These are phyloP conservation scores for Euclidia mi DNA, from an alignment of 2,888 invertebrate genomes.

Conservation along the genomic window DNA sequence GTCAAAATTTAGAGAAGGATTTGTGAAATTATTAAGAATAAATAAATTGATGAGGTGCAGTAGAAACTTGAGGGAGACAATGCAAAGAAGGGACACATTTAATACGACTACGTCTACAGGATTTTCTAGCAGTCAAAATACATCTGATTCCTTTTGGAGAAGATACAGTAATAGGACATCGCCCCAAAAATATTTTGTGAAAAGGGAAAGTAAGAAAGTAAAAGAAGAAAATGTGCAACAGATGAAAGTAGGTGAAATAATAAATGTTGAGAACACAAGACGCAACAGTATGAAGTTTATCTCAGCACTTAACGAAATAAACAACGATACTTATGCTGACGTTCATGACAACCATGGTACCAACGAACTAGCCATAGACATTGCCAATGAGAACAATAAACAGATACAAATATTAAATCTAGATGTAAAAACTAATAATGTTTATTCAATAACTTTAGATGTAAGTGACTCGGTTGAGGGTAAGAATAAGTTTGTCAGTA, in stretches of 20 bases:
- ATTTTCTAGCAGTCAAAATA: conserved; percentile 89
- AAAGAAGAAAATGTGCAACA: conserved; percentile 76
- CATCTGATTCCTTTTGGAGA: conserved; percentile 91
- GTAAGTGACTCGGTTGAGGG: conserved; percentile 76
- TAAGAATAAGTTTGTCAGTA: conserved; percentile 82
- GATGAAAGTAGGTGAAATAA: conserved; percentile 82
- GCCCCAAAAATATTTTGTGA: conserved; percentile 78
- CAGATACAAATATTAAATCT: conserved; percentile 88
- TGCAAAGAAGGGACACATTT: conserved; percentile 92
- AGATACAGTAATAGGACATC: conserved; percentile 89
- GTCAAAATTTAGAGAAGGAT: conserved; percentile 96
- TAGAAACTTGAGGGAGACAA: conserved; percentile 83
- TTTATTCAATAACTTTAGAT: conserved; percentile 87
- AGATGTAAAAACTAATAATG: conserved; percentile 87
- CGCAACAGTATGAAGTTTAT: conserved; percentile 87
- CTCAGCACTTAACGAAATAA: conserved; percentile 78
- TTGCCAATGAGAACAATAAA: conserved; percentile 83
- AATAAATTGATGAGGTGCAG: conserved; percentile 84
- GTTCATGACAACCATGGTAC: conserved; percentile 65
- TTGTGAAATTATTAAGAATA: conserved; percentile 91
- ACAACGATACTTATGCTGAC: conserved; percentile 68
- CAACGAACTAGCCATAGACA: conserved; percentile 60
- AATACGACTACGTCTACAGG: conserved; percentile 91
- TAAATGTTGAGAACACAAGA: conserved; percentile 84
- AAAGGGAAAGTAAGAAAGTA: conserved; percentile 77